A percentile compares a stretch with the other conserved stretches of the same genome.
Evolutionary conservation across 2,113 vertebrate species (phyloP).

Genomic region (Notothenia coriiceps): DNA sequence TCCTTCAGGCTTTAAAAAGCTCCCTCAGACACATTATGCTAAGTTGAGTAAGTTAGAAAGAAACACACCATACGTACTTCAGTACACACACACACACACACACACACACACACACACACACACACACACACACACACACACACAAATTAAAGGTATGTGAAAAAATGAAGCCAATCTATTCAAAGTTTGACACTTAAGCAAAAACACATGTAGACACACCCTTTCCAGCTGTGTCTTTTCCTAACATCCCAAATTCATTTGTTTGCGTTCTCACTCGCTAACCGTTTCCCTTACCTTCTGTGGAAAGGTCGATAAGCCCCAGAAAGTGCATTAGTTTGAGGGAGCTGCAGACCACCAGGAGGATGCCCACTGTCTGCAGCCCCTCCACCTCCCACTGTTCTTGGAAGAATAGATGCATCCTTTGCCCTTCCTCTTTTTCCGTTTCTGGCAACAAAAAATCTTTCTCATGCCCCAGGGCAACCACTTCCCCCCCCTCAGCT

Average conservation of each 20-base stretch:
- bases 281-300: conserved; percentile 75
- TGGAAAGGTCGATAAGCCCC: conserved; percentile 85
- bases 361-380: conserved; percentile 87
- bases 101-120: neutral
- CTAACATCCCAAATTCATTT: conserved; percentile 31
- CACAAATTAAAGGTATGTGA: neutral
- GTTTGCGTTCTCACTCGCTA: conserved; percentile 32
- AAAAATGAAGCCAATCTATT: conserved; percentile 34
- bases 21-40: neutral
- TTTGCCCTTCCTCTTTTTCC: conserved; percentile 37
- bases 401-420: conserved; percentile 82
- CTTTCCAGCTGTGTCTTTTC: conserved; percentile 10
- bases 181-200: conserved; percentile 25
- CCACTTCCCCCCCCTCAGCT: conserved; percentile 42
- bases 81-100: neutral
- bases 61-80: neutral
- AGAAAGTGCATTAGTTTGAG: conserved; percentile 88
- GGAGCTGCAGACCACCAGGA: conserved; percentile 86
- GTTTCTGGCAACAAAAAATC: conserved; percentile 51
- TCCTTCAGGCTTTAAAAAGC: too few species aligned
- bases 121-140: neutral
- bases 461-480: conserved; percentile 44
- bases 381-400: conserved; percentile 87
- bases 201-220: conserved; percentile 1
- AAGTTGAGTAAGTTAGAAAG: neutral